Percentiles rank a stretch among this genome's conserved stretches.
Evolutionary conservation across 2,888 invertebrate species (phyloP).

Genomic region (Andrena praecox): DNA sequence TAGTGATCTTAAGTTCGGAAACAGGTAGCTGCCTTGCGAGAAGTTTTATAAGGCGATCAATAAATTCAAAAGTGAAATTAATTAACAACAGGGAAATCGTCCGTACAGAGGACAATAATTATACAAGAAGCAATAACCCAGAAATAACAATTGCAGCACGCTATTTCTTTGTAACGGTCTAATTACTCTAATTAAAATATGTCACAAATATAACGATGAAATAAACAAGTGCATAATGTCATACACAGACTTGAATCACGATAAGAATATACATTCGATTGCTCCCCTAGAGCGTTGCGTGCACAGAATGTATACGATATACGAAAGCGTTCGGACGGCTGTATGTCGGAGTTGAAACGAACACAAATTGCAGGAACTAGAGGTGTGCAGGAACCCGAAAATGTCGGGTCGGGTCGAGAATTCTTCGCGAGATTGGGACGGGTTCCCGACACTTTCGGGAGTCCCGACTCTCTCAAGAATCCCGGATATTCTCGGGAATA

Average conservation of each 20-base stretch:
- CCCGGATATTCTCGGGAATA: no score
- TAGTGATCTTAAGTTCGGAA: neutral
- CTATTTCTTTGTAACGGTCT: slow-evolving; percentile 7
- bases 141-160: neutral
- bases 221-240: slow-evolving; percentile 37
- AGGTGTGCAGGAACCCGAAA: no score
- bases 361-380: no score
- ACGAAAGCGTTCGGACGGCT: no score
- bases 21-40: neutral
- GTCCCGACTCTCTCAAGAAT: no score
- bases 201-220: slow-evolving; percentile 24
- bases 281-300: neutral
- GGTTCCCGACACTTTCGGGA: no score
- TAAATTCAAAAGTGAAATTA: neutral
- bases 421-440: no score
- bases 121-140: neutral
- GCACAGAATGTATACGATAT: neutral
- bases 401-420: no score
- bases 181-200: slow-evolving; percentile 39
- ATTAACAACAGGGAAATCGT: neutral
- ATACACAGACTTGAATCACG: neutral
- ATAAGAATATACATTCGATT: slow-evolving; percentile 42
- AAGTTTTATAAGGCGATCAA: neutral
- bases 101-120: no score
- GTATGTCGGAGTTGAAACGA: no score